Conservation (phyloP, 2,797 vertebrate species). For the Micropoecilia bifurca region DNA sequence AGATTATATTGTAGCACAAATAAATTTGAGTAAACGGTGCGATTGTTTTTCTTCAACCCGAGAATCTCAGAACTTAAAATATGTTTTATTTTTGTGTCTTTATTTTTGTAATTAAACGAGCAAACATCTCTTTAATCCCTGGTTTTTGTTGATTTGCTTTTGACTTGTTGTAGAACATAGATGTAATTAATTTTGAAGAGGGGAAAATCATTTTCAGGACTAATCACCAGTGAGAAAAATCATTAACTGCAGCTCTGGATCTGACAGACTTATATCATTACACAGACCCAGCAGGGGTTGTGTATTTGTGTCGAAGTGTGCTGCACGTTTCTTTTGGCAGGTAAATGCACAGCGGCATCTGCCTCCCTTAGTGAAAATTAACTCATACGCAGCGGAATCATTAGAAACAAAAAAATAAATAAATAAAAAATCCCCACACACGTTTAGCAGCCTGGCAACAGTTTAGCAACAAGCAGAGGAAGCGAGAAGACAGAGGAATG, state of each 20-base stretch:
- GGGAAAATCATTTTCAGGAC: conserved; percentile 6
- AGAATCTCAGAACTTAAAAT: background rate
- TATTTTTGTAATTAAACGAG: conserved; percentile 21
- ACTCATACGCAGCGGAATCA: conserved; percentile 37
- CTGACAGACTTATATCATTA: conserved; percentile 31
- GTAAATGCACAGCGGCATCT: conserved; percentile 59
- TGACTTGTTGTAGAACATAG: conserved; percentile 6
- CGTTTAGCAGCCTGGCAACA: conserved; percentile 60
- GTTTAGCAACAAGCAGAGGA: conserved; percentile 62
- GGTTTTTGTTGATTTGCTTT: conserved; percentile 23
- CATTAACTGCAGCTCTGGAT: conserved; percentile 22
- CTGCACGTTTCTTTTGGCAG: conserved; percentile 54
- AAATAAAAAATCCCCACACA: conserved; percentile 9
- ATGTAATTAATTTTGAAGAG: conserved; percentile 29
- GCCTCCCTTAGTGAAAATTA: conserved; percentile 53
- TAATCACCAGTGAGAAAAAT: conserved; percentile 31
- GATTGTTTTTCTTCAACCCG: background rate
- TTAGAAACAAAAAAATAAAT: conserved; percentile 15
- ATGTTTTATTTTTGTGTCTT: background rate
- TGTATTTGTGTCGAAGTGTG: conserved; percentile 24
- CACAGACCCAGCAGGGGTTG: conserved; percentile 29
- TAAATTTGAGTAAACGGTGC: background rate
- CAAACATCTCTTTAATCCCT: conserved; percentile 16
- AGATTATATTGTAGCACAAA: background rate
- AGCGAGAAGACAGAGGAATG: conserved; percentile 50